Percentiles rank a stretch among this genome's conserved stretches.
These are phyloP conservation scores for Rhabdomys pumilio DNA, from an alignment of 2,797 vertebrate species.

Conservation along the genomic window DNA sequence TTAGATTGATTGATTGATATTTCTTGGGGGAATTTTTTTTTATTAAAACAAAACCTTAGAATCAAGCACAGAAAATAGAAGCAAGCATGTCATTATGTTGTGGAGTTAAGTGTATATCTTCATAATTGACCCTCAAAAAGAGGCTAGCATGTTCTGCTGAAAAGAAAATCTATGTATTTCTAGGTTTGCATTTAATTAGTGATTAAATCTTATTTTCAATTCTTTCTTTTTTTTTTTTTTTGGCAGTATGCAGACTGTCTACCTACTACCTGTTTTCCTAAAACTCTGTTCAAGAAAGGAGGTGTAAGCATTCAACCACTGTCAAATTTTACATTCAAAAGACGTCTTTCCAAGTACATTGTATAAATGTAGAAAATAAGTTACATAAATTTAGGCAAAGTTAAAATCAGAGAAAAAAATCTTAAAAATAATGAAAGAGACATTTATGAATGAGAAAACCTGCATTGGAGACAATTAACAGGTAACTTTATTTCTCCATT, in stretches of 20 bases:
- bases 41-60: not conserved
- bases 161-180: not conserved
- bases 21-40: not conserved
- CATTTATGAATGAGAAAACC: not conserved
- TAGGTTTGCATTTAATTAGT: not conserved
- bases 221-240: no score
- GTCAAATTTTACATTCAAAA: no score
- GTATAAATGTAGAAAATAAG: no score
- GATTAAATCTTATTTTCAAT: no score
- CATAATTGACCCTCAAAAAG: not conserved
- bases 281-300: no score
- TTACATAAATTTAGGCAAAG: no score
- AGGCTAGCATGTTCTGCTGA: not conserved
- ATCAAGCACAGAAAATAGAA: not conserved
- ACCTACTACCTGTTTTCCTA: no score
- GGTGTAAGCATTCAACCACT: no score
- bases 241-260: no score
- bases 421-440: not conserved
- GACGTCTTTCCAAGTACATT: no score
- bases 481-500: not conserved
- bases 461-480: not conserved
- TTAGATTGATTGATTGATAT: not conserved
- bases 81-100: not conserved
- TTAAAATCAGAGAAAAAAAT: not conserved
- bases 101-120: not conserved